Conservation (phyloP, 2,888 invertebrate genomes). For the Leucoma salicis region DNA sequence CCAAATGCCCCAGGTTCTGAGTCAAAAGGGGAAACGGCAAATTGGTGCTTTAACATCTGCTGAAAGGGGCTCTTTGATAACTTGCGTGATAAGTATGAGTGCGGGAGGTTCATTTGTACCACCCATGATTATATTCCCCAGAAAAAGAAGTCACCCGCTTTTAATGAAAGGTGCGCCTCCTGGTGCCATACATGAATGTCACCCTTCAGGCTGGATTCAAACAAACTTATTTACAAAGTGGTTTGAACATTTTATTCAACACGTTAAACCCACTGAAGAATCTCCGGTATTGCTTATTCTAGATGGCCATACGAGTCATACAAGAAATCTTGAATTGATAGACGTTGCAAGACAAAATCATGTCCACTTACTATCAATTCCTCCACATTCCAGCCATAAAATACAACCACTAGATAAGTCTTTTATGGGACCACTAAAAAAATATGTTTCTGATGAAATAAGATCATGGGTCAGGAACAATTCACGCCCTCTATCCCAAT, state of each 20-base stretch:
- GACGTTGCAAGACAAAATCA: constrained; percentile 19
- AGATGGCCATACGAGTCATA: not conserved
- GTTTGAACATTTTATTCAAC: constrained; percentile 49
- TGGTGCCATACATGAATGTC: constrained; percentile 11
- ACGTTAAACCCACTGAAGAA: constrained; percentile 5
- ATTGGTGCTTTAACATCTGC: constrained; percentile 40
- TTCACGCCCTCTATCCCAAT: no score
- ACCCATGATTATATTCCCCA: constrained; percentile 32
- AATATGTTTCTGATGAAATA: constrained; percentile 16
- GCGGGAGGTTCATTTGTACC: constrained; percentile 26
- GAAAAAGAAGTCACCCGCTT: constrained; percentile 16
- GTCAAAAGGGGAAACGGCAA: constrained; percentile 40
- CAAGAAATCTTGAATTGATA: constrained; percentile 12
- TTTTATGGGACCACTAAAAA: constrained; percentile 11
- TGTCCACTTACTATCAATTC: constrained; percentile 17
- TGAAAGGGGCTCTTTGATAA: constrained; percentile 39
- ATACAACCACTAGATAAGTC: constrained; percentile 14
- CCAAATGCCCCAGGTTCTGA: constrained; percentile 36
- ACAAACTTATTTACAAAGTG: constrained; percentile 18
- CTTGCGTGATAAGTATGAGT: constrained; percentile 28
- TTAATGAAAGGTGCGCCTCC: constrained; percentile 28
- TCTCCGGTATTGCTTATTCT: not conserved
- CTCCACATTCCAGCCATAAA: constrained; percentile 19
- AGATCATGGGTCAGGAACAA: constrained; percentile 11
- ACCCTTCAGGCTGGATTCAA: constrained; percentile 12